phyloP scores from a whole-genome alignment of 2,113 vertebrate genomes.

The Lagenorhynchus albirostris region DNA sequence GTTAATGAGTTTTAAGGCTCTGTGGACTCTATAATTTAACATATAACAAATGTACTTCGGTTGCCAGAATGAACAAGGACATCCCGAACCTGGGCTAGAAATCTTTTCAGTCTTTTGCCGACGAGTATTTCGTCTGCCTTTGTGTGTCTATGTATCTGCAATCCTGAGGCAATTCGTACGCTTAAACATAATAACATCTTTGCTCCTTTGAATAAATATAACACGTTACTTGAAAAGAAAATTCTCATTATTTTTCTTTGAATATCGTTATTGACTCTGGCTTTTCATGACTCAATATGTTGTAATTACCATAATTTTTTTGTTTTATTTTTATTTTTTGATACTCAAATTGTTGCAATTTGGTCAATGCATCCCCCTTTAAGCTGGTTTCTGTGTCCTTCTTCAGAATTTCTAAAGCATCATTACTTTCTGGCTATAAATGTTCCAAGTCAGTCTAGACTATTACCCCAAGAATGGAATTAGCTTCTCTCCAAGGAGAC shows the following conservation, averaged over 20 bases:
- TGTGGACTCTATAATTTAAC: neutral
- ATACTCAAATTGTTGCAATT: neutral
- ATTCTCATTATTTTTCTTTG: constrained; percentile 3
- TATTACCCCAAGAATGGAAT: neutral
- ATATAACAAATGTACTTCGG: neutral
- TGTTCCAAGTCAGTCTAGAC: neutral
- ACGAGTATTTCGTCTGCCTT: neutral
- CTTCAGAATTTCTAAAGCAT: neutral
- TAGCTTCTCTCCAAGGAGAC: neutral
- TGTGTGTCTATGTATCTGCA: neutral
- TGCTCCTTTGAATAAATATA: constrained; percentile 12
- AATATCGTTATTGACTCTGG: neutral
- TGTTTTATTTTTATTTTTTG: neutral
- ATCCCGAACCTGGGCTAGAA: neutral
- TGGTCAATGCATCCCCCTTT: neutral
- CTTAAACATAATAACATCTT: neutral
- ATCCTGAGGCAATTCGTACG: neutral
- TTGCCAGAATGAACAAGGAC: neutral
- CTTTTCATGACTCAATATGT: neutral
- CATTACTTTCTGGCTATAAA: neutral
- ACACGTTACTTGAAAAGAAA: constrained; percentile 13
- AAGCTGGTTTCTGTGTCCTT: neutral
- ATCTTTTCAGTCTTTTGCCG: neutral
- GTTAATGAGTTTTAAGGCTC: neutral
- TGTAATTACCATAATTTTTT: constrained; percentile 1